These are phyloP conservation scores for Pterophyllum scalare DNA, from an alignment of 2,113 vertebrate species.

Conservation along the genomic window DNA sequence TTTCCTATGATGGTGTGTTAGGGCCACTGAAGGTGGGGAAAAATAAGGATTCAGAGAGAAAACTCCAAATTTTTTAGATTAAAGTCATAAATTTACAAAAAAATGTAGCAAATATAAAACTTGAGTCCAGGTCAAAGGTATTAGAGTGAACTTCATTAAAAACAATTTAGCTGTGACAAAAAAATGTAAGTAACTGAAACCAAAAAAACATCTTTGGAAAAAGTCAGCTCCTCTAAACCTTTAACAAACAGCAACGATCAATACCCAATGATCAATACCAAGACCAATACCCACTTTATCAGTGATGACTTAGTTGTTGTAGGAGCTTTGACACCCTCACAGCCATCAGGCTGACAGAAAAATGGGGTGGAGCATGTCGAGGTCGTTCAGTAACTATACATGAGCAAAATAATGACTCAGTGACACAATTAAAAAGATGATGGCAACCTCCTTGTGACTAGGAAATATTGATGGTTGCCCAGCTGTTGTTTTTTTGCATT, in stretches of 20 bases:
- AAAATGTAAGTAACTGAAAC: no score
- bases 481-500: no score
- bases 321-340: background rate
- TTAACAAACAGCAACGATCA: background rate
- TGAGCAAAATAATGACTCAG: background rate
- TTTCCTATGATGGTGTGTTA: background rate
- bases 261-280: background rate
- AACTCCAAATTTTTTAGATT: no score
- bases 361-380: background rate
- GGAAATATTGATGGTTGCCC: no score
- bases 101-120: no score
- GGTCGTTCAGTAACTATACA: background rate
- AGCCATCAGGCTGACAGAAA: background rate
- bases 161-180: no score
- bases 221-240: background rate
- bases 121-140: no score
- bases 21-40: no score
- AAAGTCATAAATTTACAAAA: no score
- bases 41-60: no score
- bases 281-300: background rate
- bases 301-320: no score
- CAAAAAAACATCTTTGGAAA: background rate
- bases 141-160: no score
- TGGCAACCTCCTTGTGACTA: background rate
- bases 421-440: background rate